phyloP scores from a whole-genome alignment of 2,797 vertebrate genomes.

The Cyprinodon diabolis region DNA sequence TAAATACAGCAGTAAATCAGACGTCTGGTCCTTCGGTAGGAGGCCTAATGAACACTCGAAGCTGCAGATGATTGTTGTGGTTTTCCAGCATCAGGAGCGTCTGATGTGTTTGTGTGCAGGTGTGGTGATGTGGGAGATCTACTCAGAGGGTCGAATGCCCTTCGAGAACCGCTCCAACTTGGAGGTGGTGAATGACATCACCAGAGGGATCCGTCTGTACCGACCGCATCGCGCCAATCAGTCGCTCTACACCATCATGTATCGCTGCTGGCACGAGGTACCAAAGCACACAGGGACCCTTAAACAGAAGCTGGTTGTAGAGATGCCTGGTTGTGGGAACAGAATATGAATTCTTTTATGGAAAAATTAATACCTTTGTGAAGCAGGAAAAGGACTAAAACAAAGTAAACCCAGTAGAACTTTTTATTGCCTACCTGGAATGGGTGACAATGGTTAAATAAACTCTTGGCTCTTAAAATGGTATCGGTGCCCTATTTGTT shows the following conservation, averaged over 20 bases:
- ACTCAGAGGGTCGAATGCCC: constrained; percentile 86
- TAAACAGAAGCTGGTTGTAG: neutral
- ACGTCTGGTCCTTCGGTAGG: constrained; percentile 92
- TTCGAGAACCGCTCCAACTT: constrained; percentile 84
- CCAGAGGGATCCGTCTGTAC: constrained; percentile 85
- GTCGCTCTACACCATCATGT: constrained; percentile 85
- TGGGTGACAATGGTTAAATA: too few relatives aligned
- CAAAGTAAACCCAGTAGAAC: too few relatives aligned
- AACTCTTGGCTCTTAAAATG: too few relatives aligned
- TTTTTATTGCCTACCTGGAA: too few relatives aligned
- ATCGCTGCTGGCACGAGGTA: constrained; percentile 90
- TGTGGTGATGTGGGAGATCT: constrained; percentile 92
- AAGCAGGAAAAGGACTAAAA: too few relatives aligned
- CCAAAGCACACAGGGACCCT: neutral
- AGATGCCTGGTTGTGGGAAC: neutral
- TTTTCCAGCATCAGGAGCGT: neutral
- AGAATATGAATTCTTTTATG: too few relatives aligned
- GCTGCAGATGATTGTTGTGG: neutral
- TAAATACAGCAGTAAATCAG: constrained; percentile 91
- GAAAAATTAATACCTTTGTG: too few relatives aligned
- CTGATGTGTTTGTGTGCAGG: constrained; percentile 71
- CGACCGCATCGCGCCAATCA: constrained; percentile 78
- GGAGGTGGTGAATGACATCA: constrained; percentile 86
- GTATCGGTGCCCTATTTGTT: too few relatives aligned
- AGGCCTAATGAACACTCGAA: neutral